Base-by-base conservation (phyloP, 2,113 vertebrate species). In the Malurus alboscapulatus region DNA sequence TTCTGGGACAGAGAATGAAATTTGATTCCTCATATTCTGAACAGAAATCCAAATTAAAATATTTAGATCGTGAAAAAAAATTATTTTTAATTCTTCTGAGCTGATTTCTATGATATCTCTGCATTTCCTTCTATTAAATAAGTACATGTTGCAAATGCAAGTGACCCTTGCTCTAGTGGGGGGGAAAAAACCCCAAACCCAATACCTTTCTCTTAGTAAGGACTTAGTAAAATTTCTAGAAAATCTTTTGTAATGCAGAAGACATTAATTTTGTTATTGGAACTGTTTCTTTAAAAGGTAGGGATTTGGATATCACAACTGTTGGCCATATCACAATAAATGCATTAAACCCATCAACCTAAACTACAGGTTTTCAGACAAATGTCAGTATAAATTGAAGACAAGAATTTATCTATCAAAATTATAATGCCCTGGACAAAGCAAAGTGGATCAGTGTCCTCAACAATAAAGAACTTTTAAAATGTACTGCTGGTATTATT, bases 181-280 rank as follows among this genome's bases (percentile, higher is more conserved):
- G 24, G 16, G 0, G 6, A 25, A 34, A 18, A 34, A 48, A 19
- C 0, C 0, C 4, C 4, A 21, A 57, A 58, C 34, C 6, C 44
- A 54, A 53, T 47, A 57, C 6, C 32, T 38, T 38, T 38, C 38
- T 38, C 38, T 38, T 38, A 38, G 38, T 69, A 68, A 79, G 3
- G 12, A 36, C 8, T 57, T 19, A 32, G 10, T 20, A 79, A 71
- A 62, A 44, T 30, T 45, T 86, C 34, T 30, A 69, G 19, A 80
- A 80, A 57, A 13, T 1, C 2, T 53, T 57, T 17, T n/a, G 24
- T 57, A 75, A 63, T 9, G 55, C 4, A 40, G 22, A 62, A 40
- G 6, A 32, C 51, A 75, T 10, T 29, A 61, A 2, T 3, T 76
- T 67, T 2, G 1, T 25, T 63, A 12, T 12, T 51, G 14, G 9